Conservation (phyloP, 2,797 vertebrate species). For the Rhinichthys osculus region DNA sequence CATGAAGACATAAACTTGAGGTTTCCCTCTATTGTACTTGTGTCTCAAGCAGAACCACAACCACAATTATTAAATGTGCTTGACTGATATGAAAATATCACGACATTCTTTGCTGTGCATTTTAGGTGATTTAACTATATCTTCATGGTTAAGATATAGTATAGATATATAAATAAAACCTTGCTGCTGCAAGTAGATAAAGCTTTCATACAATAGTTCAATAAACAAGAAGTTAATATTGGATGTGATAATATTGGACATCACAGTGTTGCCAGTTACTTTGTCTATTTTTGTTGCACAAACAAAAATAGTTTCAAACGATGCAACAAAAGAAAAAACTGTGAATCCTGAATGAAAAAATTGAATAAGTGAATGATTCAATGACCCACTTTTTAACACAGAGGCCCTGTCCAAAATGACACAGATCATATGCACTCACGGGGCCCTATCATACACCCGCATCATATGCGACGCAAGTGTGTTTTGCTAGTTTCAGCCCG, state of each 20-base stretch:
- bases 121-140: background rate
- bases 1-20: constrained; percentile 51
- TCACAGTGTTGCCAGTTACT: background rate
- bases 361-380: background rate
- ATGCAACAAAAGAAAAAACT: background rate
- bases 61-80: constrained; percentile 51
- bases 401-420: background rate
- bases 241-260: background rate
- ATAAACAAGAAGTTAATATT: background rate
- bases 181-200: background rate
- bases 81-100: background rate
- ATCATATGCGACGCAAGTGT: too few relatives aligned
- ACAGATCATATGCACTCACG: background rate
- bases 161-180: too few relatives aligned
- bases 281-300: background rate
- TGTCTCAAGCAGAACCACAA: constrained; percentile 13
- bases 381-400: background rate
- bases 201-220: background rate
- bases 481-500: too few relatives aligned
- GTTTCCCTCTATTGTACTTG: constrained; percentile 45
- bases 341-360: background rate
- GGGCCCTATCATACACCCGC: too few relatives aligned
- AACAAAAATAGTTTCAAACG: background rate
- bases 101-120: background rate
- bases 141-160: background rate